These are phyloP conservation scores for Drosophila villosipedis DNA, from an alignment of 2,888 invertebrate genomes.

Conservation along the genomic window DNA sequence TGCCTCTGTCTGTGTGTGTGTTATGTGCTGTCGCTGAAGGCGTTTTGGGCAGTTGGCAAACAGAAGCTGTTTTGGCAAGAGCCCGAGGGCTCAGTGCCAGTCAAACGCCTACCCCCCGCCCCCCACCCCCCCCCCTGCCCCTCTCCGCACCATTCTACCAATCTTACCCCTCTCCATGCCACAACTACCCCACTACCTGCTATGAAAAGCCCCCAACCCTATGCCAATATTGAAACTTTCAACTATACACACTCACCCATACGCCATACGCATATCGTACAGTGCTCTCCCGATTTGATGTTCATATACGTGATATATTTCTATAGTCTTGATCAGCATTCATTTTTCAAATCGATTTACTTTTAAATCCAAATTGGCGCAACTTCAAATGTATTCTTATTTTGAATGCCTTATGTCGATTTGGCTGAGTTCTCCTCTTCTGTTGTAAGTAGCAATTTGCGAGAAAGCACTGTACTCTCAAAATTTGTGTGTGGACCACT, in stretches of 20 bases:
- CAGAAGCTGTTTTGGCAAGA: constrained; percentile 35
- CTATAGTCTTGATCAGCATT: not conserved
- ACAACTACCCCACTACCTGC: constrained; percentile 2
- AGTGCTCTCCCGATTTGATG: constrained; percentile 1
- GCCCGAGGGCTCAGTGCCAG: constrained; percentile 48
- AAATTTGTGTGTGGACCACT: constrained; percentile 48
- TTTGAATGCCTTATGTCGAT: not conserved
- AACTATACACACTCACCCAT: constrained; percentile 62
- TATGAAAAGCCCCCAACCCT: constrained; percentile 29
- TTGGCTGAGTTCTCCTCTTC: not conserved
- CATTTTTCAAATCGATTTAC: not conserved
- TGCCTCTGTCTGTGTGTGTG: constrained; percentile 37
- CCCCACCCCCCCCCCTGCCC: not conserved
- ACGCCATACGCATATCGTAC: constrained; percentile 20
- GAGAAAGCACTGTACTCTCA: constrained; percentile 3
- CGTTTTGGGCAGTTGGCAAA: constrained; percentile 71
- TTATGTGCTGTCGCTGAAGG: constrained; percentile 58
- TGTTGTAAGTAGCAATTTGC: not conserved
- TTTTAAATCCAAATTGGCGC: not conserved
- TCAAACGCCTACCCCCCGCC: constrained; percentile 23
- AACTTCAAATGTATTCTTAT: not conserved
- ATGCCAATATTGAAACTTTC: constrained; percentile 77
- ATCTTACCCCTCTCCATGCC: not conserved
- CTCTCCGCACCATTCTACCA: not conserved
- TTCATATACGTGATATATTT: not conserved